Conservation (phyloP, 1,140 invertebrate species). For the Holcopasites calliopsidis region DNA sequence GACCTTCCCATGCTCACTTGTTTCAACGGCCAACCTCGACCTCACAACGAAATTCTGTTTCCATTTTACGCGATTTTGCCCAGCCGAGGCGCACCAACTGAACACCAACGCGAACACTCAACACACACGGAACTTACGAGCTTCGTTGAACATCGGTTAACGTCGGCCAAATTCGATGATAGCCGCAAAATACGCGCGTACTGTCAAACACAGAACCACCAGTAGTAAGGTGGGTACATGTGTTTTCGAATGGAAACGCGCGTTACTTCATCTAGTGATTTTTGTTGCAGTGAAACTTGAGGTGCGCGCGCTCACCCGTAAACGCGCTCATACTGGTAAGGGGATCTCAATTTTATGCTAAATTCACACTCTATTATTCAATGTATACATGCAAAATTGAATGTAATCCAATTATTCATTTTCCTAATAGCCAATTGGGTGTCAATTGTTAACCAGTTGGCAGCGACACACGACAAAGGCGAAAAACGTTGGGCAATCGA, state of each 20-base stretch:
- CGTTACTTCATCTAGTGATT: slow-evolving; percentile 26
- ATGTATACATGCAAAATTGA: neutral
- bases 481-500: too few relatives aligned
- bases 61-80: slow-evolving; percentile 72
- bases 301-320: neutral
- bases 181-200: slow-evolving; percentile 67
- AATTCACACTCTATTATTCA: neutral
- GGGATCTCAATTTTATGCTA: neutral
- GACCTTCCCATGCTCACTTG: slow-evolving; percentile 82
- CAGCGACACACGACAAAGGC: too few relatives aligned
- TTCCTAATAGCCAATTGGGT: too few relatives aligned
- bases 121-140: slow-evolving; percentile 44
- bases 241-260: slow-evolving; percentile 37
- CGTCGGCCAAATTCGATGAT: slow-evolving; percentile 50
- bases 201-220: slow-evolving; percentile 55
- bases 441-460: too few relatives aligned
- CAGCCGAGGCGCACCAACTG: slow-evolving; percentile 69
- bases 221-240: slow-evolving; percentile 48
- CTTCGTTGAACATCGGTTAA: slow-evolving; percentile 52
- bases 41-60: slow-evolving; percentile 70
- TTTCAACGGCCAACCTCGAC: slow-evolving; percentile 70
- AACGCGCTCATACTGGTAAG: neutral
- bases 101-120: slow-evolving; percentile 62
- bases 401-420: neutral
- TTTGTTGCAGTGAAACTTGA: neutral